Percentiles rank a stretch among this genome's conserved stretches.
Evolutionary conservation across 2,113 vertebrate species (phyloP).

Genomic region (Symphodus melops): DNA sequence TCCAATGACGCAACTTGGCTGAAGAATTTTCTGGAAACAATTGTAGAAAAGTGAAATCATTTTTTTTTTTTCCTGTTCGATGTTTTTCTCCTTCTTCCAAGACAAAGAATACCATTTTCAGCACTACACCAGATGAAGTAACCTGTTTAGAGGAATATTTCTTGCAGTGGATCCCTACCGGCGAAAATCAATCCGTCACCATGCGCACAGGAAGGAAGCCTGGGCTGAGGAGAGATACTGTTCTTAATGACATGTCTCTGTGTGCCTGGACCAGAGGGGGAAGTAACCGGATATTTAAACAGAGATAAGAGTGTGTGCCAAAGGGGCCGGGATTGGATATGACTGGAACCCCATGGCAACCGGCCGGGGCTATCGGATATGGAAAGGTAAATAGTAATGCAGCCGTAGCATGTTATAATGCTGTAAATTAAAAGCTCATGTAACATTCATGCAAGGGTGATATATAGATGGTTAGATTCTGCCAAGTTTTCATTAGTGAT

Average conservation of each 20-base stretch:
- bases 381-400: slow-evolving; percentile 81
- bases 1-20: slow-evolving; percentile 57
- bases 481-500: slow-evolving; percentile 76
- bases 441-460: slow-evolving; percentile 68
- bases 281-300: slow-evolving; percentile 85
- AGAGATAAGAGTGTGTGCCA: slow-evolving; percentile 85
- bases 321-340: slow-evolving; percentile 78
- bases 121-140: slow-evolving; percentile 55
- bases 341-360: slow-evolving; percentile 78
- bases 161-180: slow-evolving; percentile 69
- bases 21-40: slow-evolving; percentile 38
- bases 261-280: slow-evolving; percentile 78
- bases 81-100: slow-evolving; percentile 17
- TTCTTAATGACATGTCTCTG: slow-evolving; percentile 80
- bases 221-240: slow-evolving; percentile 74
- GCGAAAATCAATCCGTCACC: slow-evolving; percentile 82
- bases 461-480: slow-evolving; percentile 48
- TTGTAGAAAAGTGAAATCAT: slow-evolving; percentile 54
- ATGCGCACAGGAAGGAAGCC: slow-evolving; percentile 81
- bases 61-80: slow-evolving; percentile 20
- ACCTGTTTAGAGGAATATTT: slow-evolving; percentile 64
- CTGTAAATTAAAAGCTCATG: slow-evolving; percentile 78
- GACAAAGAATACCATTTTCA: slow-evolving; percentile 6
- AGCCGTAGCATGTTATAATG: slow-evolving; percentile 76
- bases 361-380: slow-evolving; percentile 74